phyloP scores from a whole-genome alignment of 2,888 invertebrate genomes.

The Drosophila kanekoi region DNA sequence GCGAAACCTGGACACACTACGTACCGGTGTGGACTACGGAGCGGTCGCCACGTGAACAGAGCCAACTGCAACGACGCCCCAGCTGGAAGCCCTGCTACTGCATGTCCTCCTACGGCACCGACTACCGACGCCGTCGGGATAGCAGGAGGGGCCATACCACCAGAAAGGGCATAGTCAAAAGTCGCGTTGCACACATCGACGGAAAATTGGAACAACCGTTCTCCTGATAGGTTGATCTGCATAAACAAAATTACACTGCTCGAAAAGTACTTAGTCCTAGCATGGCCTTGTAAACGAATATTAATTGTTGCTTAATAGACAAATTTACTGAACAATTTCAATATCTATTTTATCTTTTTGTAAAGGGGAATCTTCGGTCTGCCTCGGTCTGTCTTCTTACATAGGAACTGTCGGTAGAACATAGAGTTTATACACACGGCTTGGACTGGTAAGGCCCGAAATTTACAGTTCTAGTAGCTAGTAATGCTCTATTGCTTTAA shows the following conservation, averaged over 20 bases:
- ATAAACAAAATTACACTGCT: too few relatives aligned
- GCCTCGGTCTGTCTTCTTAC: too few relatives aligned
- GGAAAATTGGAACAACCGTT: conserved; percentile 83
- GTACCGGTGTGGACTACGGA: conserved; percentile 84
- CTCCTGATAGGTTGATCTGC: conserved; percentile 45
- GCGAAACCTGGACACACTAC: conserved; percentile 83
- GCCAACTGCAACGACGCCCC: conserved; percentile 72
- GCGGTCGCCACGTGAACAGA: conserved; percentile 75
- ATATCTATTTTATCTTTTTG: too few relatives aligned
- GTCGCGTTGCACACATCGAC: conserved; percentile 71
- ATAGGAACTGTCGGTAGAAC: too few relatives aligned
- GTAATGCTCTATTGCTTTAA: too few relatives aligned
- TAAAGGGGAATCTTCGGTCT: too few relatives aligned
- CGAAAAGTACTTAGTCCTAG: background rate
- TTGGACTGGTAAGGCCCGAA: too few relatives aligned
- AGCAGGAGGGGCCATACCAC: conserved; percentile 20
- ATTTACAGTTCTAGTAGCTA: too few relatives aligned
- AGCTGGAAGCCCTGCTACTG: conserved; percentile 85
- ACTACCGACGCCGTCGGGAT: conserved; percentile 77
- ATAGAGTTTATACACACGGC: too few relatives aligned
- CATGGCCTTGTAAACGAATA: background rate
- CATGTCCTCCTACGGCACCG: conserved; percentile 65
- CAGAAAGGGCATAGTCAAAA: conserved; percentile 34
- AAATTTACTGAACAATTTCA: too few relatives aligned
- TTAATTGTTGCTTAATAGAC: background rate